Percentiles rank a stretch among this genome's conserved stretches.
phyloP scores from a whole-genome alignment of 2,888 invertebrate species.

The Timema cristinae region DNA sequence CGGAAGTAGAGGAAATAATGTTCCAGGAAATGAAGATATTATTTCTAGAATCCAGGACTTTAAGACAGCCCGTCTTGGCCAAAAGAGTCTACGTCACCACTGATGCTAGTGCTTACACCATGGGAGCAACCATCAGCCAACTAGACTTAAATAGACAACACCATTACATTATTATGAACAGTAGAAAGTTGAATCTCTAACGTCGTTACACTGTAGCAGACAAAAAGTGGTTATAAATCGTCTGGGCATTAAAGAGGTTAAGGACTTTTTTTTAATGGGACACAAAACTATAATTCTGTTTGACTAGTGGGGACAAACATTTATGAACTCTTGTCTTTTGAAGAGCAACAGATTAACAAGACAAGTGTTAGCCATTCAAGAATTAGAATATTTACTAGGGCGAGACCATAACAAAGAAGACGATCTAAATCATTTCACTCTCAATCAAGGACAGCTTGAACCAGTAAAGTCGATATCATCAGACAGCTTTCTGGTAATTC shows the following conservation, averaged over 20 bases:
- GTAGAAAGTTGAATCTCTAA: background rate
- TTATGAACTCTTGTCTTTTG: background rate
- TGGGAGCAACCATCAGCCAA: constrained; percentile 27
- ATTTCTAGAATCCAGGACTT: constrained; percentile 15
- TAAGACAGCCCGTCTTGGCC: constrained; percentile 31
- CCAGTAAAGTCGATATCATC: background rate
- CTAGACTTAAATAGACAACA: background rate
- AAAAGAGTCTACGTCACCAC: constrained; percentile 24
- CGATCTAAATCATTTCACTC: background rate
- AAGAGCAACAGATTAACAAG: background rate
- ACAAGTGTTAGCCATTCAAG: background rate
- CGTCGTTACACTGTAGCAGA: background rate
- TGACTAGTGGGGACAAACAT: background rate
- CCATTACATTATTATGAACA: background rate
- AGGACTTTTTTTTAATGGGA: background rate
- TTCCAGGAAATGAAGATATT: background rate
- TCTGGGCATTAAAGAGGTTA: background rate
- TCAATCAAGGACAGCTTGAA: background rate
- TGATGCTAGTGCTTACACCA: constrained; percentile 32
- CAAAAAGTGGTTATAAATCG: background rate
- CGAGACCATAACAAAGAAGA: background rate
- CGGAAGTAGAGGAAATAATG: too few relatives aligned
- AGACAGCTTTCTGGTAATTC: too few relatives aligned
- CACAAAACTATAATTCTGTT: background rate
- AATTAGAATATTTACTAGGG: background rate